Conservation (phyloP, 2,797 vertebrate genomes). For the Gallirallus australis region DNA sequence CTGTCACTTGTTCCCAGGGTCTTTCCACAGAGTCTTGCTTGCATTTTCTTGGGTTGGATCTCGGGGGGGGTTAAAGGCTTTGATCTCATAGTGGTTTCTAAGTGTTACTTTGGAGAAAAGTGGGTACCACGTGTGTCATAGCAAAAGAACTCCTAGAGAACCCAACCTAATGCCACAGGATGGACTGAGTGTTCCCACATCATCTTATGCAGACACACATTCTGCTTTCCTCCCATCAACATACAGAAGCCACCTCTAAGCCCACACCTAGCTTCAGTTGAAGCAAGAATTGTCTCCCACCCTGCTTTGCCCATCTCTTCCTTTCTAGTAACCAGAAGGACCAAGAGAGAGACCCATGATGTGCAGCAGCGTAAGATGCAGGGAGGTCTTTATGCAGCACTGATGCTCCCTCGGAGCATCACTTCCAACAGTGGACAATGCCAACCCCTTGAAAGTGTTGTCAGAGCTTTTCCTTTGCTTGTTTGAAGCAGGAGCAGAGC, state of each 20-base stretch:
- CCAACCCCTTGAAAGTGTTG: accelerated
- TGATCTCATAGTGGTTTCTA: not conserved
- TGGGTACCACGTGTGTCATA: accelerated
- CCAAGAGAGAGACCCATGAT: not conserved
- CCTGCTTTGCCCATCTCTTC: not conserved
- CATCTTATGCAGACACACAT: accelerated
- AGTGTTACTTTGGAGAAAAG: not conserved
- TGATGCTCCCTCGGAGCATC: not conserved
- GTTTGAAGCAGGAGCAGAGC: no score
- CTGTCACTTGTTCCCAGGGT: accelerated
- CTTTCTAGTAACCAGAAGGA: not conserved
- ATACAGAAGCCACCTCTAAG: not conserved
- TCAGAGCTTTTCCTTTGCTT: not conserved
- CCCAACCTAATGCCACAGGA: not conserved
- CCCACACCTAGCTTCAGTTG: not conserved
- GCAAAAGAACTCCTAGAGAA: not conserved
- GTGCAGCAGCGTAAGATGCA: not conserved
- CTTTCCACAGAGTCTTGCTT: not conserved
- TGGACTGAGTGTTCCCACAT: not conserved
- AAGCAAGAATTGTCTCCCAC: not conserved
- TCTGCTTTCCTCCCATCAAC: accelerated
- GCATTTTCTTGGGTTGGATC: no score
- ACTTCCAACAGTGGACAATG: accelerated
- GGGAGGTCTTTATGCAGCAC: not conserved
- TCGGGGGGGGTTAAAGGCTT: not conserved